Percentiles rank a stretch among this genome's conserved stretches.
Evolutionary conservation across 2,888 invertebrate species (phyloP).

Genomic region (Biston betularia): DNA sequence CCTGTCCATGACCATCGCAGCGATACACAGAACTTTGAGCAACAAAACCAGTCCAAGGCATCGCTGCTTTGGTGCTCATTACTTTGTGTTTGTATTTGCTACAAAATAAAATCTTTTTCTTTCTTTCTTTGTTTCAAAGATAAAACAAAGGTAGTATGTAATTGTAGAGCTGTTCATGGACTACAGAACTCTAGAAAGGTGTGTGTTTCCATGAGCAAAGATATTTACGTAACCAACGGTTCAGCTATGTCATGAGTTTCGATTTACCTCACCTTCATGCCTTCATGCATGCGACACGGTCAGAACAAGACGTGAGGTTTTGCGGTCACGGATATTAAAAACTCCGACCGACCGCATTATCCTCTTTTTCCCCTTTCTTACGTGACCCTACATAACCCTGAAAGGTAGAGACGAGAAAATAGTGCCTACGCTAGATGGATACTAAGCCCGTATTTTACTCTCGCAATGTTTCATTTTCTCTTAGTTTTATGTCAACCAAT

Average conservation of each 20-base stretch:
- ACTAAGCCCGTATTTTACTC: not conserved
- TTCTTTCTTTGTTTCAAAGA: no score
- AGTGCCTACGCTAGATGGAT: not conserved
- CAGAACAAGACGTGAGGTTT: constrained; percentile 4
- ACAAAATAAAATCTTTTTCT: no score
- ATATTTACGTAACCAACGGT: not conserved
- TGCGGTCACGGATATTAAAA: constrained; percentile 7
- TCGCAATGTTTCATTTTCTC: not conserved
- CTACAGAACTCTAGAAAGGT: not conserved
- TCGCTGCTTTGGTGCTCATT: no score
- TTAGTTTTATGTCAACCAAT: not conserved
- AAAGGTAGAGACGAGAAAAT: not conserved
- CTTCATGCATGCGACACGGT: constrained; percentile 1
- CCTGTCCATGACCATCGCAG: no score
- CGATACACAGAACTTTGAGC: no score
- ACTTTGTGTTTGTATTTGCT: no score
- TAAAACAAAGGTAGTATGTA: no score
- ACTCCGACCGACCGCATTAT: constrained; percentile 7
- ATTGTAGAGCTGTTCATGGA: no score
- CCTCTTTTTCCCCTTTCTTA: constrained; percentile 1
- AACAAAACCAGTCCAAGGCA: no score
- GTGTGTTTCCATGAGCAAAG: not conserved
- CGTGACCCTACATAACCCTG: not conserved
- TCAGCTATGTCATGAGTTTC: not conserved
- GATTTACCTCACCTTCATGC: not conserved